Percentiles rank a stretch among this genome's conserved stretches.
phyloP scores from a whole-genome alignment of 2,888 invertebrate species.

The Eupithecia dodoneata region DNA sequence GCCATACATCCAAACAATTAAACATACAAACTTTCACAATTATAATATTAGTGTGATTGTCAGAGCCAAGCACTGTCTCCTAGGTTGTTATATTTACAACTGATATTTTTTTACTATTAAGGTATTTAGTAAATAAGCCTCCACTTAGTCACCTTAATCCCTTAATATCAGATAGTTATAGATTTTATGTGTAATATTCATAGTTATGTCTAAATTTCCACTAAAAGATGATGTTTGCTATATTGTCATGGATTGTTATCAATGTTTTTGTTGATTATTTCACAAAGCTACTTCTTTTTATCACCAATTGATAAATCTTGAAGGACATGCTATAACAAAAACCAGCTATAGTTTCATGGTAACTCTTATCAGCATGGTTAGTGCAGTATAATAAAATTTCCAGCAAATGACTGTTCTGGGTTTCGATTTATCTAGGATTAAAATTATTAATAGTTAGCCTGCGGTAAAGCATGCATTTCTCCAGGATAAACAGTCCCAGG shows the following conservation, averaged over 20 bases:
- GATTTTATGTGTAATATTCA: neutral
- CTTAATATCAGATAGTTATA: neutral
- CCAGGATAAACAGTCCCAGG: neutral
- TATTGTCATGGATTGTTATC: conserved; percentile 24
- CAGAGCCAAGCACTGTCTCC: too few species aligned
- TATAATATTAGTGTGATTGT: too few species aligned
- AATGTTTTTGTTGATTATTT: conserved; percentile 20
- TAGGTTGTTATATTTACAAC: too few species aligned
- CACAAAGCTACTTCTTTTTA: conserved; percentile 12
- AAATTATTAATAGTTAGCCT: neutral
- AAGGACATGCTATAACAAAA: conserved; percentile 5
- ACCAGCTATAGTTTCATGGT: neutral
- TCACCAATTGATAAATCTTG: conserved; percentile 20
- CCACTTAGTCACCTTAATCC: neutral
- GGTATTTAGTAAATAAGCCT: neutral
- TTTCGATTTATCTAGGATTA: neutral
- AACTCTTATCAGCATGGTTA: conserved; percentile 19
- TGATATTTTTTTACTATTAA: neutral
- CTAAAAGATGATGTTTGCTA: conserved; percentile 1
- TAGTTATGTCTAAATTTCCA: neutral
- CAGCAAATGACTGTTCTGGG: neutral
- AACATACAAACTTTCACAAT: too few species aligned
- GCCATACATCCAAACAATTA: too few species aligned
- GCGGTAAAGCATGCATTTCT: neutral
- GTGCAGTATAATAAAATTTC: neutral